A percentile compares a stretch with the other conserved stretches of the same genome.
Conservation (phyloP, 2,888 invertebrate species). For the Cataglyphis cursor region DNA sequence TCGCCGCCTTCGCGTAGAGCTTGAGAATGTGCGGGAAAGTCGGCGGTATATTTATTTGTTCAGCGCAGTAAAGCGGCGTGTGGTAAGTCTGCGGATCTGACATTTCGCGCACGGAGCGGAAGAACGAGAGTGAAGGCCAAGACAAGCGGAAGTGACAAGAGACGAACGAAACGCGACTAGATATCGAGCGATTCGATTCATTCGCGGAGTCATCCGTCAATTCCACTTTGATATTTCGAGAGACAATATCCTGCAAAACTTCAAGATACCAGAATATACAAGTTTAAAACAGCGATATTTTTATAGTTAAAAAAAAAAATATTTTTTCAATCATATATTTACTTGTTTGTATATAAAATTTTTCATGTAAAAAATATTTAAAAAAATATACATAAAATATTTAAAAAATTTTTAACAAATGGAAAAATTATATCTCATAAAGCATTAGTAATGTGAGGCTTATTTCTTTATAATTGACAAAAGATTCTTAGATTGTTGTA, state of each 20-base stretch:
- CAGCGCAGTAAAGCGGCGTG: slow-evolving; percentile 94
- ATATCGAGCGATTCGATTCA: slow-evolving; percentile 58
- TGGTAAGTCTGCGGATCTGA: slow-evolving; percentile 87
- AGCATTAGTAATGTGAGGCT: background rate
- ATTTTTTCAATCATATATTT: no score
- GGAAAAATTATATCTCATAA: background rate
- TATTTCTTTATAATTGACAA: background rate
- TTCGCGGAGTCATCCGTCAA: slow-evolving; percentile 1
- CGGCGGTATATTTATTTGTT: slow-evolving; percentile 94
- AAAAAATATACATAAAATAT: background rate
- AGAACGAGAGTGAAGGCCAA: slow-evolving; percentile 28
- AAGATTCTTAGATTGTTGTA: background rate
- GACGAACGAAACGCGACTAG: slow-evolving; percentile 50
- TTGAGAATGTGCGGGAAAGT: slow-evolving; percentile 94
- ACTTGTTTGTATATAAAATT: no score
- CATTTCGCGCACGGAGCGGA: slow-evolving; percentile 49
- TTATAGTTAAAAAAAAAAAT: background rate
- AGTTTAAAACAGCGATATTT: background rate
- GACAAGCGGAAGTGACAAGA: slow-evolving; percentile 53
- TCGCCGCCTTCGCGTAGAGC: slow-evolving; percentile 95
- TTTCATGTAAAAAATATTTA: background rate
- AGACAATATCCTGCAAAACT: background rate
- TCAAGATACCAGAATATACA: background rate
- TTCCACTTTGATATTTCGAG: background rate
- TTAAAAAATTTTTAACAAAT: background rate